phyloP scores from a whole-genome alignment of 2,113 vertebrate genomes.

The Ursus arctos region DNA sequence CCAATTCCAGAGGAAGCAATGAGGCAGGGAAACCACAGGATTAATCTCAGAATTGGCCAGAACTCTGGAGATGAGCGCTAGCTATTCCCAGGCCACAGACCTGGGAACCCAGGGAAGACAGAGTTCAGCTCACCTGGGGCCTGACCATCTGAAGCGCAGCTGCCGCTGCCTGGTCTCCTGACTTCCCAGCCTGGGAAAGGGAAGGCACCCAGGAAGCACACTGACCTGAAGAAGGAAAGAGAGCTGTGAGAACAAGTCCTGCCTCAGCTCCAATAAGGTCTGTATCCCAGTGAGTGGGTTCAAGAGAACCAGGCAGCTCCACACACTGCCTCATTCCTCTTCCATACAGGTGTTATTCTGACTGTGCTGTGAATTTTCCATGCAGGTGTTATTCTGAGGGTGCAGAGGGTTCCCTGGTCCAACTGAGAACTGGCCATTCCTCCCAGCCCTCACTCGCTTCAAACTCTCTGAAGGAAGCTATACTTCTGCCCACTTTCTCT shows the following conservation, averaged over 20 bases:
- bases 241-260: background rate
- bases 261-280: background rate
- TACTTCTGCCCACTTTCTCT: background rate
- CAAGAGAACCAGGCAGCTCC: background rate
- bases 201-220: background rate
- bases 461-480: background rate
- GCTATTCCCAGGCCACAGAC: background rate
- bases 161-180: background rate
- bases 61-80: background rate
- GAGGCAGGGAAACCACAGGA: background rate
- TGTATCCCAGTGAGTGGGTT: background rate
- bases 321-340: background rate
- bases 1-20: no score
- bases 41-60: background rate
- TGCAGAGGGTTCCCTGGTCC: background rate
- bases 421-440: background rate
- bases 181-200: background rate
- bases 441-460: background rate
- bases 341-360: background rate
- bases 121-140: background rate
- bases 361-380: background rate
- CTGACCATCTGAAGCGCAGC: background rate
- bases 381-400: background rate
- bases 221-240: slow-evolving; percentile 39
- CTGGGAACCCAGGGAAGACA: background rate